Evolutionary conservation across 2,888 invertebrate genomes (phyloP).

Genomic region (Gastracanthus pulcherrimus): DNA sequence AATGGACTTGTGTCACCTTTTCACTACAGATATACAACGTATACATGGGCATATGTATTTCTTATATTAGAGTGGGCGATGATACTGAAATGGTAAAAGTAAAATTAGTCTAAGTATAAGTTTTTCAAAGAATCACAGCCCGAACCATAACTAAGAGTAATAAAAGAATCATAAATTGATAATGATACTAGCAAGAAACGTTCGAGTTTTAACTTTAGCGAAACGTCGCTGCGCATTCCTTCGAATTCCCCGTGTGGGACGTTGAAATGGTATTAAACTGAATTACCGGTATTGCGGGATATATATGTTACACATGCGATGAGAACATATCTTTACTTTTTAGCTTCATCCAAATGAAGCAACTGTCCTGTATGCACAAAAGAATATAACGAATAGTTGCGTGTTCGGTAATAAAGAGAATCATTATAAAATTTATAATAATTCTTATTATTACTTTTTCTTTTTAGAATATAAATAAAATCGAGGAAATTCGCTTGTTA

Average conservation of each 20-base stretch:
- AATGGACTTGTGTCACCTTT: too few relatives aligned
- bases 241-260: conserved; percentile 37
- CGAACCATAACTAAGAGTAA: background rate
- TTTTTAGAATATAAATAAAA: too few relatives aligned
- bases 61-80: too few relatives aligned
- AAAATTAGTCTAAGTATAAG: background rate
- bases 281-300: conserved; percentile 59
- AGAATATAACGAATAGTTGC: too few relatives aligned
- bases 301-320: too few relatives aligned
- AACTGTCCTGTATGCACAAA: background rate
- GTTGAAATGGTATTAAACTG: conserved; percentile 64
- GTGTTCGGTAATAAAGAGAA: background rate
- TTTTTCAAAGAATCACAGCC: background rate
- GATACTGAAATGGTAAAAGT: too few relatives aligned
- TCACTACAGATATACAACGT: too few relatives aligned
- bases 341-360: background rate
- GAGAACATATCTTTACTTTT: too few relatives aligned
- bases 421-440: too few relatives aligned
- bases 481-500: too few relatives aligned
- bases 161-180: background rate
- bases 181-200: background rate
- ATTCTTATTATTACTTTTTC: too few relatives aligned
- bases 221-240: background rate
- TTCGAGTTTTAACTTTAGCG: background rate
- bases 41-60: too few relatives aligned